These are phyloP conservation scores for Sebastes diploproa DNA, from an alignment of 2,797 vertebrate species.

Conservation along the genomic window DNA sequence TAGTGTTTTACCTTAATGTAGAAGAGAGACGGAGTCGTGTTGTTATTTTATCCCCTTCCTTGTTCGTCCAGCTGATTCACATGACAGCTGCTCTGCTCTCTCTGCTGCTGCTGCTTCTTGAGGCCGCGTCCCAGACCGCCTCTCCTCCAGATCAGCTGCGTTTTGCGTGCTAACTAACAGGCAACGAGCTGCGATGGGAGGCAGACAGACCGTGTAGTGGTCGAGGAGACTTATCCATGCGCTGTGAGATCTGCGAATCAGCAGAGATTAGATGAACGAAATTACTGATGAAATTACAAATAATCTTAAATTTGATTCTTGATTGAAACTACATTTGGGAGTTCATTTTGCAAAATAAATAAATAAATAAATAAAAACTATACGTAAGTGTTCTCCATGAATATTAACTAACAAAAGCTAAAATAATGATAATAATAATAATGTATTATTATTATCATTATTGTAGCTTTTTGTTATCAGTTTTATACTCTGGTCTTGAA, in stretches of 20 bases:
- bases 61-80: constrained; percentile 79
- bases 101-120: constrained; percentile 10
- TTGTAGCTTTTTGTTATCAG: too few species aligned
- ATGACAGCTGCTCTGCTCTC: constrained; percentile 71
- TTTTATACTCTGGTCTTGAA: background rate
- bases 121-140: constrained; percentile 16
- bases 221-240: constrained; percentile 19
- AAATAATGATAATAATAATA: too few species aligned
- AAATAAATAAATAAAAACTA: too few species aligned
- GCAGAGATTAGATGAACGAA: background rate
- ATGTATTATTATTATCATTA: too few species aligned
- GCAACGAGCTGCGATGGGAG: background rate
- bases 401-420: background rate
- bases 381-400: too few species aligned
- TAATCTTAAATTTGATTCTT: background rate
- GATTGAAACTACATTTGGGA: too few species aligned
- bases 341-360: too few species aligned
- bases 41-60: constrained; percentile 73
- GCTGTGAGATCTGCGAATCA: constrained; percentile 46
- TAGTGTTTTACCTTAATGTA: constrained; percentile 53
- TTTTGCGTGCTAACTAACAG: background rate
- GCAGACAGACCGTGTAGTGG: background rate
- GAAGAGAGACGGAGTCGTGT: constrained; percentile 36
- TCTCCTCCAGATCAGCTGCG: background rate
- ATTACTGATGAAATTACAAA: background rate